Conservation (phyloP, 2,113 vertebrate genomes). For the Pica pica region DNA sequence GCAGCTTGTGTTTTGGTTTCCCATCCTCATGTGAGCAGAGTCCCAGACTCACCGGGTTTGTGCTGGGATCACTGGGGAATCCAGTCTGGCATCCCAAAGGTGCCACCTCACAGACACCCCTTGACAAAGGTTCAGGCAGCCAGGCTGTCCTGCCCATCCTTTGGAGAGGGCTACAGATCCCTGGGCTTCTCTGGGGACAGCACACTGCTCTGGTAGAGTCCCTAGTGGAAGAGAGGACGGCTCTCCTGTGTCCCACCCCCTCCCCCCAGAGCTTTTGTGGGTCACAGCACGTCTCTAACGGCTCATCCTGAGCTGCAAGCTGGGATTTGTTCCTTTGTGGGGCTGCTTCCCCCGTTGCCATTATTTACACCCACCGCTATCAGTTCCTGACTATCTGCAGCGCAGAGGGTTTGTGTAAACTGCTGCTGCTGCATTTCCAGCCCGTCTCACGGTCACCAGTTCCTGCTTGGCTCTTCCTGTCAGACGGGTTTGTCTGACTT, state of each 20-base stretch:
- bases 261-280: not conserved
- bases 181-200: not conserved
- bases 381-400: slow-evolving; percentile 30
- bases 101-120: fast-evolving
- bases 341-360: not conserved
- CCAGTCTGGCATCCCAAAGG: not conserved
- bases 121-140: not conserved
- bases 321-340: not conserved
- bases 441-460: not conserved
- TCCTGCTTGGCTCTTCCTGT: slow-evolving; percentile 3
- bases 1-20: fast-evolving
- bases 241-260: not conserved
- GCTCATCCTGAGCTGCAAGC: not conserved
- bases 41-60: not conserved
- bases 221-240: fast-evolving
- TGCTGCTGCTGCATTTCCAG: not conserved
- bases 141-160: not conserved
- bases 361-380: not conserved
- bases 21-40: not conserved
- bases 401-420: slow-evolving; percentile 17
- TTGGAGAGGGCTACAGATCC: not conserved
- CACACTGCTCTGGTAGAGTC: not conserved
- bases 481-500: not conserved
- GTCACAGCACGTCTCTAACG: not conserved
- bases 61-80: not conserved